Percentiles rank a stretch among this genome's conserved stretches.
Conservation (phyloP, 2,797 vertebrate species). For the Megalops cyprinoides region DNA sequence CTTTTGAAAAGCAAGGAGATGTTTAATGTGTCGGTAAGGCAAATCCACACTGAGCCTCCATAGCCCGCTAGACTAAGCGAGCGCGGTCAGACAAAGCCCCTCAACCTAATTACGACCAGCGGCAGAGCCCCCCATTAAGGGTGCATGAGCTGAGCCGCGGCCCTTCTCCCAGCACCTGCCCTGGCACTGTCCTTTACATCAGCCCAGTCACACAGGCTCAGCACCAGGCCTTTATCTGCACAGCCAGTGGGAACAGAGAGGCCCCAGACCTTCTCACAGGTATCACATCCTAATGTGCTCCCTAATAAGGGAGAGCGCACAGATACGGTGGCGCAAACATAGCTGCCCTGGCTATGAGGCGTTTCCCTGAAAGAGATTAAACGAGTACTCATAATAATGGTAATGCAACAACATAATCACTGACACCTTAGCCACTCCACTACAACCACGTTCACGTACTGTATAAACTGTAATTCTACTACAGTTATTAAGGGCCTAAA, state of each 20-base stretch:
- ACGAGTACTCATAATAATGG: background rate
- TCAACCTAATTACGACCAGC: conserved; percentile 58
- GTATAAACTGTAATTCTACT: too few relatives aligned
- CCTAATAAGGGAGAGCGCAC: conserved; percentile 9
- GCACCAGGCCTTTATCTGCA: conserved; percentile 43
- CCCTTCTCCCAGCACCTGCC: background rate
- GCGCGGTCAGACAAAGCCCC: conserved; percentile 65
- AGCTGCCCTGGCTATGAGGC: background rate
- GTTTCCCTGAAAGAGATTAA: background rate
- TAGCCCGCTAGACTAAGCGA: conserved; percentile 62
- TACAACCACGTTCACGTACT: too few relatives aligned
- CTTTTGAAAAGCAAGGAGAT: conserved; percentile 55
- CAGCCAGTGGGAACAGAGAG: conserved; percentile 66
- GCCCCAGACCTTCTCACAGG: conserved; percentile 76
- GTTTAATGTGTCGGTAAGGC: conserved; percentile 61
- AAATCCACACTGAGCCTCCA: conserved; percentile 51
- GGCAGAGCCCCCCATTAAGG: conserved; percentile 55
- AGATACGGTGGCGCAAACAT: background rate
- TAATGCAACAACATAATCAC: background rate
- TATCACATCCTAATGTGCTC: conserved; percentile 65
- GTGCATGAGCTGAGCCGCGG: background rate
- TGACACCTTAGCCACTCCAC: too few relatives aligned
- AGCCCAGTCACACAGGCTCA: background rate
- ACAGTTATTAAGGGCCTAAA: too few relatives aligned
- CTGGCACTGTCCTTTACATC: background rate